These are phyloP conservation scores for Epizoanthus rinbou DNA, from an alignment of 92 coral and sea anemone genomes.

Conservation along the genomic window DNA sequence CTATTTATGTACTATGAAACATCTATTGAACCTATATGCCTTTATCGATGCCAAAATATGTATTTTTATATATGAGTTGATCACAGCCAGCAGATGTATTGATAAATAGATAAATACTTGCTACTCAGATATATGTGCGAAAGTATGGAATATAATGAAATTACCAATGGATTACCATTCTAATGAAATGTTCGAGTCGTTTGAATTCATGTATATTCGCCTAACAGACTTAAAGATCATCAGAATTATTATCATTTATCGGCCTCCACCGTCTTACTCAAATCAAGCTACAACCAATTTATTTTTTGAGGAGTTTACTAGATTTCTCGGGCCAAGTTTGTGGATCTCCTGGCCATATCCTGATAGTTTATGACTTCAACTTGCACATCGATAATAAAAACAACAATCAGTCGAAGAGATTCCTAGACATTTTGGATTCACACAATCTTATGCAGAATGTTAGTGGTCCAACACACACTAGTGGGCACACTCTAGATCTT, in stretches of 20 bases:
- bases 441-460: not conserved
- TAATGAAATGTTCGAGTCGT: too few species aligned
- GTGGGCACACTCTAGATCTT: not conserved
- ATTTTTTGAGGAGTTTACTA: not conserved
- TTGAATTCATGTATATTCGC: constrained; percentile 7
- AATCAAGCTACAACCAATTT: not conserved
- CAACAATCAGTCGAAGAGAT: not conserved
- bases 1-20: too few species aligned
- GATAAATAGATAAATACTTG: too few species aligned
- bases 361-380: not conserved
- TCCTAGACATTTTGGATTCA: not conserved
- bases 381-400: not conserved
- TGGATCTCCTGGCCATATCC: not conserved
- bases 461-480: constrained; percentile 1
- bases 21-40: too few species aligned
- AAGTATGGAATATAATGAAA: too few species aligned
- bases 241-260: constrained; percentile 6
- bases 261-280: not conserved
- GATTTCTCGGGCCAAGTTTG: too few species aligned
- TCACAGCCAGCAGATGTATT: too few species aligned
- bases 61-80: too few species aligned
- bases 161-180: too few species aligned
- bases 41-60: too few species aligned
- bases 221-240: not conserved
- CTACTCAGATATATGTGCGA: too few species aligned